phyloP scores from a whole-genome alignment of 2,888 invertebrate species.

The Chromoteleia sp. region DNA sequence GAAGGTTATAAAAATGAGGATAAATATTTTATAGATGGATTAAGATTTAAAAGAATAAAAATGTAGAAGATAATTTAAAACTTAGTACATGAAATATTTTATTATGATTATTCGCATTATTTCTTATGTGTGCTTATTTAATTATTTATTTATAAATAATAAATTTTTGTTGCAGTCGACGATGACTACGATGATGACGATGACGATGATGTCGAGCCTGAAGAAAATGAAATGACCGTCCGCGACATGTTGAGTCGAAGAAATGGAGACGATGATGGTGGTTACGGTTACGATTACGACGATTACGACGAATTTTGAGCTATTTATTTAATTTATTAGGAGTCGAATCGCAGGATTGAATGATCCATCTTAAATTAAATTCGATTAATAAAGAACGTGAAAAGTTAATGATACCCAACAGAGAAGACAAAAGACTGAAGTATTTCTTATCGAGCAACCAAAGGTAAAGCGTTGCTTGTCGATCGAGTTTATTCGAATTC shows the following conservation, averaged over 20 bases:
- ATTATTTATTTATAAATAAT: too few species aligned
- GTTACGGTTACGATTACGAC: conserved; percentile 85
- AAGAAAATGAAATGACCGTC: conserved; percentile 79
- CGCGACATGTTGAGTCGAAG: conserved; percentile 81
- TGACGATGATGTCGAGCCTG: conserved; percentile 80
- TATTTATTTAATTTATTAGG: conserved; percentile 81
- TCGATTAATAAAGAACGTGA: too few species aligned
- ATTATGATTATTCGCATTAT: too few species aligned
- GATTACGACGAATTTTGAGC: conserved; percentile 87
- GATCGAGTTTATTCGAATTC: not conserved
- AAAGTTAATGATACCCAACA: too few species aligned
- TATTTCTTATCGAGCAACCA: conserved; percentile 17
- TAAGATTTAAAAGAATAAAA: too few species aligned
- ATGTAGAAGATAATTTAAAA: too few species aligned
- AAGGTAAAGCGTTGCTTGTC: not conserved
- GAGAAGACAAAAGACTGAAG: conserved; percentile 28
- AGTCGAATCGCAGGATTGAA: conserved; percentile 5
- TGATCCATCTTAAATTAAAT: conserved; percentile 8
- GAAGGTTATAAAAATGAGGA: too few species aligned
- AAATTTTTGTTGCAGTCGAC: conserved; percentile 26
- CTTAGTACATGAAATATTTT: too few species aligned
- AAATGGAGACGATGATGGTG: conserved; percentile 88
- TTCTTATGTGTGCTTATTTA: too few species aligned
- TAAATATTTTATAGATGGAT: too few species aligned
- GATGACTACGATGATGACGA: conserved; percentile 79